phyloP scores from a whole-genome alignment of 2,797 vertebrate genomes.

The Mionectes olivaceus region DNA sequence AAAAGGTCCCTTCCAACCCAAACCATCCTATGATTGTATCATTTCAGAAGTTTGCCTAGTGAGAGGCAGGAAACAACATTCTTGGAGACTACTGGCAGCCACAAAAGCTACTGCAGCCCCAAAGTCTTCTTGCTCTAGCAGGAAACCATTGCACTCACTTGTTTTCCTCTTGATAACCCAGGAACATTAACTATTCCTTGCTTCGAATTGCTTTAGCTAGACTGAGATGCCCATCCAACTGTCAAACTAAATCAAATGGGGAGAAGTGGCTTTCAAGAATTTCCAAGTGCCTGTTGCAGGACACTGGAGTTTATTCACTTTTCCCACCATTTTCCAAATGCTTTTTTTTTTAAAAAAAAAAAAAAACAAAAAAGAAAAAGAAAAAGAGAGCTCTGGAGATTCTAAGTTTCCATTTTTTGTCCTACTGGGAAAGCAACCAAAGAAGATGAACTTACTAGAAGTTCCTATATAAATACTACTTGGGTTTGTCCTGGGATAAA shows the following conservation, averaged over 20 bases:
- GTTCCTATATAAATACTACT: neutral
- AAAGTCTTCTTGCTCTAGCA: neutral
- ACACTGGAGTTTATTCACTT: neutral
- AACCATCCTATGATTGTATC: neutral
- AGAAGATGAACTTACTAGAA: neutral
- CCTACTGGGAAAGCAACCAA: neutral
- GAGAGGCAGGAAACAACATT: neutral
- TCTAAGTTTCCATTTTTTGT: neutral
- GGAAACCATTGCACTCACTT: neutral
- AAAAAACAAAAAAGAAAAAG: too few species aligned
- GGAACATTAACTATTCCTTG: neutral
- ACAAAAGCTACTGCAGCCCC: rapidly evolving
- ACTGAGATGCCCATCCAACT: neutral
- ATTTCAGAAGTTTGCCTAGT: neutral
- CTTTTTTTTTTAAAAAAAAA: too few species aligned
- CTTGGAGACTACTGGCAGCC: neutral
- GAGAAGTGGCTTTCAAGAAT: neutral
- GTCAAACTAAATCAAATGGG: neutral
- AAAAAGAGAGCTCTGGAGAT: neutral
- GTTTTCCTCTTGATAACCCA: too few species aligned
- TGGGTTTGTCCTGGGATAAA: neutral
- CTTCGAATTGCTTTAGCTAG: neutral
- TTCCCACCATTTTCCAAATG: neutral
- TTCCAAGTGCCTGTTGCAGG: neutral
- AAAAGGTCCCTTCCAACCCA: neutral